Evolutionary conservation across 2,888 invertebrate species (phyloP), one percentile per base, ranked within the genome.

Genomic region (Agriopis leucophaearia): DNA sequence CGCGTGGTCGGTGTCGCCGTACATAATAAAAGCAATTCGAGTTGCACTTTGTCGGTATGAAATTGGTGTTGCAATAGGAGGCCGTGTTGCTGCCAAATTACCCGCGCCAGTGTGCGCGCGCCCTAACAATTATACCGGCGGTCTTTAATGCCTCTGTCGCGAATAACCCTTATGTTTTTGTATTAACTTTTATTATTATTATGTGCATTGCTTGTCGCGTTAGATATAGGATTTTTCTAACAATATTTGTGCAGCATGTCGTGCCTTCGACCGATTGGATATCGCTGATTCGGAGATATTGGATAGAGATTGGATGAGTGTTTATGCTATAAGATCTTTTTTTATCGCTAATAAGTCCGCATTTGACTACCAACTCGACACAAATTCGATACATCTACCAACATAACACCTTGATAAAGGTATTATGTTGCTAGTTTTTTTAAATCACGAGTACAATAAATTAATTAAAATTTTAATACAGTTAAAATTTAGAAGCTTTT

Each of bases 81-180:
- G 75, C 81, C 73, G 77, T 77, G 85, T 81, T 78, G 79, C 59
- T 85, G 87, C 88, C 88, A 88, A 87, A 88, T 85, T 83, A 82
- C 81, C 74, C 74, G 74, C 70, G 55, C 71, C 69, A 57, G 72
- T 75, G 72, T 75, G 72, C 56, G 68, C 60, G 63, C 74, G 70
- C 78, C 81, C 78, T 78, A 74, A 83, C 82, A 83, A 82, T 84
- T 84, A 84, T 71, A 79, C 71, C 74, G 70, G 65, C 74, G 74
- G 73, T 74, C 76, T 79, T 82, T 81, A 81, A 79, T 75, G 76
- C 74, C 73, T 75, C 68, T 75, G 70, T 75, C 72, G 73, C 74
- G 70, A 77, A 81, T 78, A 80, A 81, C 79, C 75, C 80, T 70
- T 75, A 78, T 81, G 81, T 81, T 83, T 80, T 83, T 83, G 74